These are phyloP conservation scores for Hippocampus comes DNA, from an alignment of 2,113 vertebrate species.

Conservation along the genomic window DNA sequence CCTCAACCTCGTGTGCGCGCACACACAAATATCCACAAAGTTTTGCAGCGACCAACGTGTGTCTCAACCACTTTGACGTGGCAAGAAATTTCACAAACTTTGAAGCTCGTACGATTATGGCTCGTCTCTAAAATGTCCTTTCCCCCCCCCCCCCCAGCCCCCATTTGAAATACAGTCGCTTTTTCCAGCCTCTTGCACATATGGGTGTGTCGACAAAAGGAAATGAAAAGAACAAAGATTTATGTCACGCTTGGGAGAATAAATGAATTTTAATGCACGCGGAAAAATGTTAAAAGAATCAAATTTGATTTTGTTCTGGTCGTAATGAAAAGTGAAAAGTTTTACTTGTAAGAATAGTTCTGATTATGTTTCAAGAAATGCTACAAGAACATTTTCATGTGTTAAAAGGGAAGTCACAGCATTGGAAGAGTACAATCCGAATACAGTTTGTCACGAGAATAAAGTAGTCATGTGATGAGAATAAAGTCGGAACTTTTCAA, in stretches of 20 bases:
- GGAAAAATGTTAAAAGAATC: neutral
- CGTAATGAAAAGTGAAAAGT: neutral
- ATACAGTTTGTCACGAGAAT: neutral
- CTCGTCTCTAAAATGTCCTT: neutral
- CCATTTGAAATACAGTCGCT: neutral
- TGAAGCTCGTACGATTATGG: neutral
- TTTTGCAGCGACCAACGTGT: neutral
- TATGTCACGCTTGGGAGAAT: neutral
- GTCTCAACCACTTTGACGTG: neutral
- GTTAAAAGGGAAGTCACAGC: neutral
- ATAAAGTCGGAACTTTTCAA: neutral
- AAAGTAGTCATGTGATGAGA: neutral
- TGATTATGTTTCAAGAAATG: neutral
- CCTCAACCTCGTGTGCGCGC: neutral
- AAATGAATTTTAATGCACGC: neutral
- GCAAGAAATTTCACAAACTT: neutral
- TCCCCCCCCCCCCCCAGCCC: no score
- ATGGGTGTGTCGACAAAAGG: neutral
- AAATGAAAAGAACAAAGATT: neutral
- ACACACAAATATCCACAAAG: neutral
- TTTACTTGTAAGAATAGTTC: no score
- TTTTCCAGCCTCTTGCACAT: neutral
- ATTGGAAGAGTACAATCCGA: neutral
- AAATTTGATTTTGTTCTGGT: neutral
- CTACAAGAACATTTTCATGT: no score